phyloP scores from a whole-genome alignment of 2,113 vertebrate genomes.

The Xenus cinereus region DNA sequence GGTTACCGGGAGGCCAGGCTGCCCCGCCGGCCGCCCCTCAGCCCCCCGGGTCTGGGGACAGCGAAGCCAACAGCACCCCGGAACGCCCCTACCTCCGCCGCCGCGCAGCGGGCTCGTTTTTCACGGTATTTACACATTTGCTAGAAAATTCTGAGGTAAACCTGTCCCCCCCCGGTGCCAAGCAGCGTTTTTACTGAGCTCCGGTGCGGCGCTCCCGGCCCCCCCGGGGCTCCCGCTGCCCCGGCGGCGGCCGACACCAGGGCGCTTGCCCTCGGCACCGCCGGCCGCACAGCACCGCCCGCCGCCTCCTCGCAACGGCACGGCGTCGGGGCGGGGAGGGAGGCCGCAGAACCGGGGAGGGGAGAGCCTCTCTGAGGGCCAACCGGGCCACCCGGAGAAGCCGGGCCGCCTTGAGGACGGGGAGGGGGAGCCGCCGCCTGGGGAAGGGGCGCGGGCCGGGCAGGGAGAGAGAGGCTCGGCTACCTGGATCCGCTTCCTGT shows the following conservation, averaged over 20 bases:
- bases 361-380: not conserved
- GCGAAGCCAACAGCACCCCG: not conserved
- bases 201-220: not conserved
- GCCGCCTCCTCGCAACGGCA: not conserved
- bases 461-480: not conserved
- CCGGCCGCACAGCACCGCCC: not conserved
- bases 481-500: slow-evolving; percentile 98
- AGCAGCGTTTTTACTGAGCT: not conserved
- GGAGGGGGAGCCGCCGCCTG: not conserved
- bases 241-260: not conserved
- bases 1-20: too few species aligned
- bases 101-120: not conserved
- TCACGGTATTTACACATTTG: not conserved
- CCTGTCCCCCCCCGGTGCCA: not conserved
- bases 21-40: not conserved
- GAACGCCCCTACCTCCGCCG: not conserved
- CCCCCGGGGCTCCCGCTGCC: not conserved
- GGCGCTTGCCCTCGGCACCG: not conserved
- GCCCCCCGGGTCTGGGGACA: too few species aligned
- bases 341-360: not conserved
- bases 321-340: not conserved
- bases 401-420: not conserved
- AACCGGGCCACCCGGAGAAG: not conserved
- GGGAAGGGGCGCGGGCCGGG: not conserved
- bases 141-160: not conserved